Evolutionary conservation across 2,797 vertebrate species (phyloP).

Genomic region (Limosa lapponica): DNA sequence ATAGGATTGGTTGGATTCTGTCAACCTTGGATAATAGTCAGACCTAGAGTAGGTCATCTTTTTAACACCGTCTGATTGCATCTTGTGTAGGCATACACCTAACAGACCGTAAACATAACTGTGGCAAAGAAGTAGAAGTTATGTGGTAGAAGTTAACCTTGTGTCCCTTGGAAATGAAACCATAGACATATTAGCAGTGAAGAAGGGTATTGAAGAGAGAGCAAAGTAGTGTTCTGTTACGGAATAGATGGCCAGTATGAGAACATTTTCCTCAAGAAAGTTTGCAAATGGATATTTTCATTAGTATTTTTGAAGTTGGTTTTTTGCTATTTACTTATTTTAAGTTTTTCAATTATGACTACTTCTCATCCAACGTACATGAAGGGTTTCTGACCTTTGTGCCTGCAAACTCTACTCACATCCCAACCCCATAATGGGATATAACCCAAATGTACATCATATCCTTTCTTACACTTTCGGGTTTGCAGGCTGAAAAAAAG

Average conservation of each 20-base stretch:
- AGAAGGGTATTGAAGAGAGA: not conserved
- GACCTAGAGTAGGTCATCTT: not conserved
- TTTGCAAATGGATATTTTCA: not conserved
- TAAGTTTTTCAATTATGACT: not conserved
- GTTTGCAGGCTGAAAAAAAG: not conserved
- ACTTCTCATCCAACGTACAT: not conserved
- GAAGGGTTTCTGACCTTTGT: not conserved
- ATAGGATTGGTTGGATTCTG: not conserved
- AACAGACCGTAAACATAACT: accelerated
- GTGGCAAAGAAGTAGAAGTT: not conserved
- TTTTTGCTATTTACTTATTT: not conserved
- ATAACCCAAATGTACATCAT: not conserved
- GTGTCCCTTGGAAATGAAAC: not conserved
- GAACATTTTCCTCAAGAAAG: not conserved
- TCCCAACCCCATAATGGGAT: not conserved
- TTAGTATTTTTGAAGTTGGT: not conserved
- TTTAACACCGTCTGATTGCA: not conserved
- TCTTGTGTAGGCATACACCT: not conserved
- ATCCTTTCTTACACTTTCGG: not conserved
- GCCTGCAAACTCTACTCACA: not conserved
- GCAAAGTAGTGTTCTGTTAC: not conserved
- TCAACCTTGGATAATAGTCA: not conserved
- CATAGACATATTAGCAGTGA: not conserved
- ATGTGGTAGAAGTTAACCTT: not conserved
- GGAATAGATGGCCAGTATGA: not conserved